Evolutionary conservation across 2,113 vertebrate species (phyloP).

Genomic region (Rutilus rutilus): DNA sequence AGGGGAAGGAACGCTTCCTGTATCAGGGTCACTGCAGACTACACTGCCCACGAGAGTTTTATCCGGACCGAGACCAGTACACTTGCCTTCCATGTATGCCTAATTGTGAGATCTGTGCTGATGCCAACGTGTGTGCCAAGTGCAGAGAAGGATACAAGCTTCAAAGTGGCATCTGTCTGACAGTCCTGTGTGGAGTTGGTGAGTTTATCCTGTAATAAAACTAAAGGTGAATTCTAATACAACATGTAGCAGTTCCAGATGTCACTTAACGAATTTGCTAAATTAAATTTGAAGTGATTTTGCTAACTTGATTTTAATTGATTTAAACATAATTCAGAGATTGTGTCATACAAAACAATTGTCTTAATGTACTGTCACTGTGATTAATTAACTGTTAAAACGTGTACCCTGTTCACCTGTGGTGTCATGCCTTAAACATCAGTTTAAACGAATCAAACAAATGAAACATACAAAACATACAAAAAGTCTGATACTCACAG

Average conservation of each 20-base stretch:
- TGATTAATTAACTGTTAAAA: too few relatives aligned
- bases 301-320: too few relatives aligned
- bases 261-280: too few relatives aligned
- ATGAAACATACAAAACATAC: neutral
- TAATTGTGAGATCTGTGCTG: slow-evolving; percentile 82
- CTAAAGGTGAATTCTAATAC: too few relatives aligned
- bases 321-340: too few relatives aligned
- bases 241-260: too few relatives aligned
- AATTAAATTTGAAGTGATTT: too few relatives aligned
- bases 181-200: slow-evolving; percentile 70
- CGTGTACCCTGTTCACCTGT: too few relatives aligned
- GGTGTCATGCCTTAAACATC: too few relatives aligned
- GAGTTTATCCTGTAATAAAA: neutral
- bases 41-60: slow-evolving; percentile 78
- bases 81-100: slow-evolving; percentile 76
- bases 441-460: too few relatives aligned
- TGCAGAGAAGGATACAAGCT: slow-evolving; percentile 78
- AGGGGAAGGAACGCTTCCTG: slow-evolving; percentile 78
- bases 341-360: too few relatives aligned
- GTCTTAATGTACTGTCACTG: too few relatives aligned
- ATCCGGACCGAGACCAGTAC: slow-evolving; percentile 74
- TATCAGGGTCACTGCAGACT: slow-evolving; percentile 77
- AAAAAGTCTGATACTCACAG: neutral
- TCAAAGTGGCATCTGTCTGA: slow-evolving; percentile 74
- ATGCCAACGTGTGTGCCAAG: slow-evolving; percentile 78